phyloP scores from a whole-genome alignment of 2,888 invertebrate species.

The Microctonus aethiopoides region DNA sequence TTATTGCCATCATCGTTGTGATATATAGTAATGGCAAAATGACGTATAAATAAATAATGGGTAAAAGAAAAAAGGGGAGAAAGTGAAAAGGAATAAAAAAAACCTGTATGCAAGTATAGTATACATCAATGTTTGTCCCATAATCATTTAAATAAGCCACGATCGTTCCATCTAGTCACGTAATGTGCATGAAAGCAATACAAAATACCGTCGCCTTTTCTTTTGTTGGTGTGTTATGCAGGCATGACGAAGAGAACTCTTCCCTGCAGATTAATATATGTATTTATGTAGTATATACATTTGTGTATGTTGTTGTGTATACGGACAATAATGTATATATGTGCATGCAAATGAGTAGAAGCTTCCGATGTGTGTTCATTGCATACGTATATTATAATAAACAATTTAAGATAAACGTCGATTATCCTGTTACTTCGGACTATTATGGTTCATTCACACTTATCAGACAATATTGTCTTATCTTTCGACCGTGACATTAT shows the following conservation, averaged over 20 bases:
- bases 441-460: conserved; percentile 52
- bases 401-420: conserved; percentile 45
- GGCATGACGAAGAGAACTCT: not conserved
- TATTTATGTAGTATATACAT: not conserved
- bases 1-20: not conserved
- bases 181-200: not conserved
- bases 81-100: not conserved
- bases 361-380: not conserved
- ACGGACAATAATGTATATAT: too few species aligned
- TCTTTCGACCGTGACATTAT: conserved; percentile 29
- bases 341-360: not conserved
- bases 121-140: not conserved
- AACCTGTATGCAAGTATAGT: not conserved
- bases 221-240: not conserved
- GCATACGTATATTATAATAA: conserved; percentile 9
- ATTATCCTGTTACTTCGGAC: conserved; percentile 51
- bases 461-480: conserved; percentile 47
- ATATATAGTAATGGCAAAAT: too few species aligned
- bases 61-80: not conserved
- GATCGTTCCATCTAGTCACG: not conserved
- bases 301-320: not conserved
- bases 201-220: not conserved
- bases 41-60: not conserved
- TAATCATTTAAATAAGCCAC: not conserved
- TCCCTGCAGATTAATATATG: not conserved